Base-by-base conservation (phyloP, 2,888 invertebrate genomes). In the Drosophila robusta region DNA sequence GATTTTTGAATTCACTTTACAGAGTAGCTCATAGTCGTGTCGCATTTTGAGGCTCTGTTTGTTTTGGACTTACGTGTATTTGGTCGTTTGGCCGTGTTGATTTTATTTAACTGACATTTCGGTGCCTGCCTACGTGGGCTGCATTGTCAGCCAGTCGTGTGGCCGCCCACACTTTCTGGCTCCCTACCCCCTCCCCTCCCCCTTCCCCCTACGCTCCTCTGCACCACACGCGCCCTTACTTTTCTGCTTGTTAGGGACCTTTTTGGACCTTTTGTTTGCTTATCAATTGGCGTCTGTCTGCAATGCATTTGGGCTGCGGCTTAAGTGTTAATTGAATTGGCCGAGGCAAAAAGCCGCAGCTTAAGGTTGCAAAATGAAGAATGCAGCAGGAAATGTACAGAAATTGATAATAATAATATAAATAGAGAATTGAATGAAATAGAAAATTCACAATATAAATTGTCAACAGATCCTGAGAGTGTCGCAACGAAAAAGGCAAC, bases 71-170 rank as follows among this genome's bases (percentile, higher is more conserved):
- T 78, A 46, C 55, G 16, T 44, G 67, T 54, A 49, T 64, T 65
- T 65, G 51, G 36, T 56, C 47, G 58, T 50, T 22, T 51, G 79
- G 66, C 58, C 69, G 66, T 87, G 78, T 87, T 85, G 72, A 75
- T 82, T 87, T 80, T 74, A 88, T 75, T 86, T 78, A 78, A 85
- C 86, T 78, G 86, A 61, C 80, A 73, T 78, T 87, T 78, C 65
- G 61, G 66, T 69, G 46, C 44, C 45, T 51, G 66, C 34, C 70
- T 65, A 72, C 64, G 62, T 75, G 77, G 58, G 58, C 44, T 56
- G 66, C 67, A 67, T 54, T 70, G 54, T 42, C 49, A 32, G 67
- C 39, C 29, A 16, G 74, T 36, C 41, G 58, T 41, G 57, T 55
- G 60, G 18, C 58, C 57, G 42, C 70, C 60, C 70, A 70, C 74